Evolutionary conservation across 2,888 invertebrate genomes (phyloP).

Genomic region (Cephus pulcher): DNA sequence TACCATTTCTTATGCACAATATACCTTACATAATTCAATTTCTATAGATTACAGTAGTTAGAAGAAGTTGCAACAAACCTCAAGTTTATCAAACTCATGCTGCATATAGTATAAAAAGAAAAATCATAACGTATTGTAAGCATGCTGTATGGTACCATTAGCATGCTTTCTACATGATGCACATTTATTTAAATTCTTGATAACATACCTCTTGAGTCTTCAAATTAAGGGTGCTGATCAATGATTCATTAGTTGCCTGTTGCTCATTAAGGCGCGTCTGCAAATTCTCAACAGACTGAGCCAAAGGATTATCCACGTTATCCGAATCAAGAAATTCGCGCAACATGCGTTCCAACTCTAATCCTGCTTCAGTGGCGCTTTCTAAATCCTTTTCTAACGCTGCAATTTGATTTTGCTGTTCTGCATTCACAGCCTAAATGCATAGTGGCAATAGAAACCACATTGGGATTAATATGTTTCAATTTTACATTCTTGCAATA

Average conservation of each 20-base stretch:
- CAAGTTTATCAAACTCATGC: conserved; percentile 53
- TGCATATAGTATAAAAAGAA: conserved; percentile 37
- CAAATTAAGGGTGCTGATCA: conserved; percentile 62
- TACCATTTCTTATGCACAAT: not conserved
- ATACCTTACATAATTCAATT: not conserved
- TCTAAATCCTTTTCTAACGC: conserved; percentile 81
- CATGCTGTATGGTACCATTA: not conserved
- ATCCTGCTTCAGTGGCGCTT: conserved; percentile 82
- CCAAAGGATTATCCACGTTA: conserved; percentile 71
- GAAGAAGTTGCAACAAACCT: conserved; percentile 42
- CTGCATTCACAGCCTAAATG: conserved; percentile 55
- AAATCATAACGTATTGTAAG: conserved; percentile 13
- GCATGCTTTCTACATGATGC: not conserved
- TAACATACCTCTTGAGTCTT: conserved; percentile 64
- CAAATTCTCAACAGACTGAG: conserved; percentile 75
- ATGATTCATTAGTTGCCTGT: conserved; percentile 69
- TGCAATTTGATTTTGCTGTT: conserved; percentile 76
- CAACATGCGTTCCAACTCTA: conserved; percentile 79
- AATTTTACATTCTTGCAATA: not conserved
- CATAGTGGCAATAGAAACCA: not conserved
- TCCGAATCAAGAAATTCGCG: conserved; percentile 77
- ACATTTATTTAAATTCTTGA: not conserved
- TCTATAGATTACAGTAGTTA: not conserved
- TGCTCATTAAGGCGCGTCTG: conserved; percentile 76
- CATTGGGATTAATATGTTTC: not conserved